These are phyloP conservation scores for Notospermus geniculatus DNA, from an alignment of 1,140 invertebrate species.

Conservation along the genomic window DNA sequence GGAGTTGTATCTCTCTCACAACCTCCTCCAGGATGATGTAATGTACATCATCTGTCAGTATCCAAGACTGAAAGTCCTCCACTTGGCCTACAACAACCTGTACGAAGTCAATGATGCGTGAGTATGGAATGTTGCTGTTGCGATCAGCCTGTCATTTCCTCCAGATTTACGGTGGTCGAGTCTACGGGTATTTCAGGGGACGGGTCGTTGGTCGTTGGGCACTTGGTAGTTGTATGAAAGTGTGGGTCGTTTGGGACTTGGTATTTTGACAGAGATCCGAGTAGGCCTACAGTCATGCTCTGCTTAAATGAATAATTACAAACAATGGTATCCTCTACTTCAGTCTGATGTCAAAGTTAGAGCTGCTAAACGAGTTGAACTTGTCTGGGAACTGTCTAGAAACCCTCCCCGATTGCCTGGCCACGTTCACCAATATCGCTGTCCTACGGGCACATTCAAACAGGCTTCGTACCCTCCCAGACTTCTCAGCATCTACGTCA, in stretches of 20 bases:
- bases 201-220: too few relatives aligned
- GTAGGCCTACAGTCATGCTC: neutral
- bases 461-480: constrained; percentile 46
- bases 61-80: constrained; percentile 44
- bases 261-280: too few relatives aligned
- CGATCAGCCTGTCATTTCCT: too few relatives aligned
- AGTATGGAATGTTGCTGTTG: neutral
- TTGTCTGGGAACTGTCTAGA: constrained; percentile 49
- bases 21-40: constrained; percentile 42
- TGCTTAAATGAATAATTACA: neutral
- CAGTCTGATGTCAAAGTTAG: constrained; percentile 46
- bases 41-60: constrained; percentile 45
- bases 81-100: constrained; percentile 50
- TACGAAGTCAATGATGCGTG: constrained; percentile 46
- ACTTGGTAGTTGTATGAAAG: too few relatives aligned
- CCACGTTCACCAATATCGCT: constrained; percentile 42
- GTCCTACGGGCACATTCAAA: constrained; percentile 50
- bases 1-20: constrained; percentile 51
- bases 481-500: constrained; percentile 44
- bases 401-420: constrained; percentile 40
- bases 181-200: too few relatives aligned
- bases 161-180: too few relatives aligned
- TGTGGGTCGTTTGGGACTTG: too few relatives aligned
- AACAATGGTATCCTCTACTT: constrained; percentile 11
- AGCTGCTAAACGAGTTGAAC: constrained; percentile 51